Conservation (phyloP, 2,113 vertebrate species). For the Pterophyllum scalare region DNA sequence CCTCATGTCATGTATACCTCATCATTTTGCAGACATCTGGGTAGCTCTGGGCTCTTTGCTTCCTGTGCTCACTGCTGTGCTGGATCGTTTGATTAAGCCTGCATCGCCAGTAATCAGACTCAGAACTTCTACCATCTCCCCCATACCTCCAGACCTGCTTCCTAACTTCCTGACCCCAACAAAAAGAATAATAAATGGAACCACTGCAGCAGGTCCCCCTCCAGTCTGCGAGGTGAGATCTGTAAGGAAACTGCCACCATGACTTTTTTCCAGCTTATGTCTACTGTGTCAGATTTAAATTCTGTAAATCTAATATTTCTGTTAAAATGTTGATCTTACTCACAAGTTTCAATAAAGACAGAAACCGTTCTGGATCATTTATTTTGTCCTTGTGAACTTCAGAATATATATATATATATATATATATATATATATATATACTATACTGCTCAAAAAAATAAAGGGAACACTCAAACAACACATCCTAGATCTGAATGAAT, state of each 20-base stretch:
- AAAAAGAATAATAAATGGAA: conserved; percentile 4
- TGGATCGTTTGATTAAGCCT: conserved; percentile 68
- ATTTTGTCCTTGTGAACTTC: not conserved
- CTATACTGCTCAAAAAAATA: too few relatives aligned
- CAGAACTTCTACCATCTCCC: not conserved
- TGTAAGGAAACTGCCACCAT: not conserved
- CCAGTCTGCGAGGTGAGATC: not conserved
- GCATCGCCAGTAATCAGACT: conserved; percentile 38
- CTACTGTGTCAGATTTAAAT: not conserved
- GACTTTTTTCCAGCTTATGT: not conserved
- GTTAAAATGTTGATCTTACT: not conserved
- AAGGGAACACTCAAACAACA: too few relatives aligned
- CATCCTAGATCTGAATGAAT: too few relatives aligned
- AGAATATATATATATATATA: not conserved
- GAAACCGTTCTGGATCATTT: not conserved
- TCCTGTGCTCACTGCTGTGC: conserved; percentile 50
- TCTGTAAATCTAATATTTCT: not conserved
- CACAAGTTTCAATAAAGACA: not conserved
- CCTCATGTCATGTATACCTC: conserved; percentile 50
- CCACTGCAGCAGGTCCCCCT: not conserved
- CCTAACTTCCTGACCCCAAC: conserved; percentile 1
- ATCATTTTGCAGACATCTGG: conserved; percentile 62
- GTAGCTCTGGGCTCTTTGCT: conserved; percentile 62
- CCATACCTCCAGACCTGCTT: conserved; percentile 15
- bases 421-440: too few relatives aligned